Percentiles rank a stretch among this genome's conserved stretches.
Evolutionary conservation across 92 coral and sea anemone genomes (phyloP).

Genomic region (Epizoanthus fatuus): DNA sequence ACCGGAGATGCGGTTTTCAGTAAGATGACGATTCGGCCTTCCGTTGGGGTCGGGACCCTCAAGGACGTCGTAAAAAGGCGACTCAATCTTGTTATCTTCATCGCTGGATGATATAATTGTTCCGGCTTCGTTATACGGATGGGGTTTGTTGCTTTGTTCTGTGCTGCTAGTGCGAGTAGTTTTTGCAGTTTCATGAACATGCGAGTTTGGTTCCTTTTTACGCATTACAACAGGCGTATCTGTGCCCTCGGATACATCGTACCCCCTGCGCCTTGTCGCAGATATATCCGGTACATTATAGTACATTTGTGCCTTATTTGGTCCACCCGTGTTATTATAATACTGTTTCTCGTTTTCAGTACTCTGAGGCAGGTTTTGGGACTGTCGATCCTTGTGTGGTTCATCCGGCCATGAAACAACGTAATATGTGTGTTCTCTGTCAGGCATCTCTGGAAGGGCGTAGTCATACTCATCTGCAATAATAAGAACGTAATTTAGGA

Average conservation of each 20-base stretch:
- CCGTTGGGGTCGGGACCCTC: slow-evolving; percentile 2
- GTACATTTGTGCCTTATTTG: not conserved
- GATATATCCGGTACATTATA: not conserved
- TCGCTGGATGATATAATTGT: not conserved
- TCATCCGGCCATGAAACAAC: not conserved
- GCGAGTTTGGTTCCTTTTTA: not conserved
- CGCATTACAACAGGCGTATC: not conserved
- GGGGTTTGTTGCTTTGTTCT: not conserved
- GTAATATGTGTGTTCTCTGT: not conserved
- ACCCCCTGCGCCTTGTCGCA: not conserved
- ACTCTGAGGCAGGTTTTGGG: not conserved
- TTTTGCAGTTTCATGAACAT: not conserved
- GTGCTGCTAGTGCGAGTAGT: not conserved
- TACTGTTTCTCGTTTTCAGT: not conserved
- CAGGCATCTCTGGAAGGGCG: slow-evolving; percentile 2
- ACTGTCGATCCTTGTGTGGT: not conserved
- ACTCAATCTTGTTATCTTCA: not conserved
- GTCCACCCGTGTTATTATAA: not conserved
- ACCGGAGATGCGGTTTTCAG: too few relatives aligned
- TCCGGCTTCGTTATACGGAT: not conserved
- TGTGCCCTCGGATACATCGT: not conserved
- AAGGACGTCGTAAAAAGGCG: not conserved
- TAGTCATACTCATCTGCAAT: not conserved
- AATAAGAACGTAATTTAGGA: too few relatives aligned
- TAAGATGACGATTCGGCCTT: not conserved